Conservation (phyloP, 2,113 vertebrate species). For the Dasyprocta punctata region DNA sequence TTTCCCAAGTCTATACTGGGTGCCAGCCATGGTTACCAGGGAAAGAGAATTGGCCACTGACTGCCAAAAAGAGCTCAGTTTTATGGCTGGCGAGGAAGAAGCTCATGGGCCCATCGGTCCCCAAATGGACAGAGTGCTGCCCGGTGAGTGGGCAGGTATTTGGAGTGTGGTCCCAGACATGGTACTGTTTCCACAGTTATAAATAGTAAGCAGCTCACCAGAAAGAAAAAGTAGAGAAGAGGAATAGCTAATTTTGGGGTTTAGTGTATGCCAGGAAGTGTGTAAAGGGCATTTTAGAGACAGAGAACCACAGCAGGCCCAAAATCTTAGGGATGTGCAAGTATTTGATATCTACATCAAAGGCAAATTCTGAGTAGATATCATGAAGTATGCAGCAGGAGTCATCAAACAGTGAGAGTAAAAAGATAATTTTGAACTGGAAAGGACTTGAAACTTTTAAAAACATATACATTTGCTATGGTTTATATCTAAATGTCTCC, state of each 20-base stretch:
- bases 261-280: not conserved
- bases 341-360: not conserved
- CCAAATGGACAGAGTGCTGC: not conserved
- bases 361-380: not conserved
- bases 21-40: not conserved
- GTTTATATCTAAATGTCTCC: not conserved
- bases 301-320: not conserved
- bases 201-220: slow-evolving; percentile 10
- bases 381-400: not conserved
- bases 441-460: not conserved
- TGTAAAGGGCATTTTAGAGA: not conserved
- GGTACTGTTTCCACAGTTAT: slow-evolving; percentile 18
- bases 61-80: not conserved
- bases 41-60: not conserved
- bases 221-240: not conserved
- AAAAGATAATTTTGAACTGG: not conserved
- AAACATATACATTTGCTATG: not conserved
- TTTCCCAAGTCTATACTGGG: not conserved
- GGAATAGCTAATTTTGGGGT: not conserved
- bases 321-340: slow-evolving; percentile 28
- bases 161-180: not conserved
- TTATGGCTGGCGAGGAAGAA: not conserved
- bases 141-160: not conserved
- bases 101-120: not conserved
- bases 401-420: not conserved